Evolutionary conservation across 2,888 invertebrate species (phyloP).

Genomic region (Rhingia campestris): DNA sequence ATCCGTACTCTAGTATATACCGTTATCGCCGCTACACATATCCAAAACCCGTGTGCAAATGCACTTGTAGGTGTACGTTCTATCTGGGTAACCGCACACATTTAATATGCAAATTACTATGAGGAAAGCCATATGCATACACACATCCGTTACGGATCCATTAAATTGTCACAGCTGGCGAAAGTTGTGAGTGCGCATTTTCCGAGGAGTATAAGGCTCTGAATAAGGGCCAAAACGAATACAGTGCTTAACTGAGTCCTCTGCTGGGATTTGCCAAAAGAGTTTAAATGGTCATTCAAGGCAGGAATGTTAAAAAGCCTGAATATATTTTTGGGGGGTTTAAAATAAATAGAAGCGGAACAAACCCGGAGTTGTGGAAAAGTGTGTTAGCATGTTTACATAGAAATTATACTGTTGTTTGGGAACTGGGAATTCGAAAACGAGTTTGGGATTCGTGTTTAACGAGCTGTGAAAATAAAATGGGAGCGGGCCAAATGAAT

Average conservation of each 20-base stretch:
- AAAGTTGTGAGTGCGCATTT: slow-evolving; percentile 48
- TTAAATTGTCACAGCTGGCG: slow-evolving; percentile 67
- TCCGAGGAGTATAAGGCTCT: neutral
- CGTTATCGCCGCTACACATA: no score
- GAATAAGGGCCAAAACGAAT: neutral
- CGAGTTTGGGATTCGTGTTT: slow-evolving; percentile 61
- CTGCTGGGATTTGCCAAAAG: neutral
- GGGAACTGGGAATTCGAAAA: slow-evolving; percentile 47
- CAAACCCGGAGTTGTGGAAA: neutral
- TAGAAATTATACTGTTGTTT: slow-evolving; percentile 50
- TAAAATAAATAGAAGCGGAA: neutral
- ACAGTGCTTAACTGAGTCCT: neutral
- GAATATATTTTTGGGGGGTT: neutral
- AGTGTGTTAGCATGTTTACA: slow-evolving; percentile 58
- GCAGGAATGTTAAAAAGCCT: slow-evolving; percentile 21
- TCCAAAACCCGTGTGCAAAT: neutral
- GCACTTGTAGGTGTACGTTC: slow-evolving; percentile 16
- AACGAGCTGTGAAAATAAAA: slow-evolving; percentile 55
- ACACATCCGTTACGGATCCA: slow-evolving; percentile 52
- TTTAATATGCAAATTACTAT: slow-evolving; percentile 66
- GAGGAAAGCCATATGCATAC: slow-evolving; percentile 34
- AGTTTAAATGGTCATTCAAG: slow-evolving; percentile 36
- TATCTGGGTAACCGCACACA: slow-evolving; percentile 44
- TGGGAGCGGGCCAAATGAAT: slow-evolving; percentile 5
- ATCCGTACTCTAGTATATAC: no score